Evolutionary conservation across 1,140 invertebrate species (phyloP).

Genomic region (Tenebrio molitor): DNA sequence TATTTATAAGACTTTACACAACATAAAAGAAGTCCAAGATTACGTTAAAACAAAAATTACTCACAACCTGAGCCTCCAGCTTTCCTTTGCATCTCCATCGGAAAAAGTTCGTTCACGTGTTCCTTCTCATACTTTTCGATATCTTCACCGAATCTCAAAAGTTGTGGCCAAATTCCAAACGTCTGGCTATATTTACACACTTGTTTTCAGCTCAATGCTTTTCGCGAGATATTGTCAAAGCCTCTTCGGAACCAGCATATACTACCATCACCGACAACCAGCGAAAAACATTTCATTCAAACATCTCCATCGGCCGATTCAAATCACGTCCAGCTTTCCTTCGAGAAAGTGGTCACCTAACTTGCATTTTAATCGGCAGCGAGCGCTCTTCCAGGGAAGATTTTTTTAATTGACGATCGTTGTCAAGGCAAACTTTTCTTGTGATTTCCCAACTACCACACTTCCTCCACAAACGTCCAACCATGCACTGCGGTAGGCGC

Average conservation of each 20-base stretch:
- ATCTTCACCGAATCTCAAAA: conserved; percentile 11
- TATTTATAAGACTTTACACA: conserved; percentile 29
- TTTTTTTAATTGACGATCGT: conserved; percentile 8
- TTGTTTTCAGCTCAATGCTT: conserved; percentile 21
- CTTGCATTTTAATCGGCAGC: conserved; percentile 15
- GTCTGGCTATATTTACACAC: conserved; percentile 17
- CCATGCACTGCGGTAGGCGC: conserved; percentile 31
- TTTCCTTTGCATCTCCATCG: conserved; percentile 13
- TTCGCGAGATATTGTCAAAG: not conserved
- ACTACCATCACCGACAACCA: not conserved
- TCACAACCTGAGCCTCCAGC: not conserved
- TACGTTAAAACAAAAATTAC: not conserved
- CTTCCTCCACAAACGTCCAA: conserved; percentile 6
- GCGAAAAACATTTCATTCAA: not conserved
- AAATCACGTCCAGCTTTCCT: conserved; percentile 12
- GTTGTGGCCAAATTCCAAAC: conserved; percentile 25
- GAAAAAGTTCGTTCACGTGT: not conserved
- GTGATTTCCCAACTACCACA: conserved; percentile 6
- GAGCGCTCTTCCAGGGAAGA: not conserved
- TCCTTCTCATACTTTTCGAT: not conserved
- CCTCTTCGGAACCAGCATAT: not conserved
- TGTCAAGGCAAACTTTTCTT: not conserved
- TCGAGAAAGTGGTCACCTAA: conserved; percentile 25
- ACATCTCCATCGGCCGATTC: not conserved
- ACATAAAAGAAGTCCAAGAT: conserved; percentile 12